Base-by-base conservation (phyloP, 2,113 vertebrate genomes). In the Micromys minutus region DNA sequence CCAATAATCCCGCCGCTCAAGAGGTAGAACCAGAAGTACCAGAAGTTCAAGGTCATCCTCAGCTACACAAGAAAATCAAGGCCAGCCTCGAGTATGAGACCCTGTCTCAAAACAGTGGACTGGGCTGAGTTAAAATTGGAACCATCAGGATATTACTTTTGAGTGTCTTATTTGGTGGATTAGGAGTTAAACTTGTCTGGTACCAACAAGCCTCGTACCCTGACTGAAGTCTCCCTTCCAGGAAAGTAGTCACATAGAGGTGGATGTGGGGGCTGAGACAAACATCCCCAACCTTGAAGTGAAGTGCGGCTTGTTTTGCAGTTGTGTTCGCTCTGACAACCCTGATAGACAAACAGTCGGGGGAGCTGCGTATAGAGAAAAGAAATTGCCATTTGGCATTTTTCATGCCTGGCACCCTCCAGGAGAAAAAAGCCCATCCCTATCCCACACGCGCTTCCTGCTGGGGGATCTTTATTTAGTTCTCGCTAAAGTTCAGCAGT, bases 401-500 rank as follows among this genome's bases (percentile, higher is more conserved):
- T 96, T 91, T 50, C 90, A n/a, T 75, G 85, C 92, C 96, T 83
- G 50, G 93, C 92, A 86, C 59, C 85, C 90, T 89, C 19, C 42
- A 94, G 67, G 63, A 89, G 61, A 55, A 90, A 47, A 96, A 36
- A 63, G 50, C 12, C 74, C 71, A 69, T 92, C 95, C 90, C 77
- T 39, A 90, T 91, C 96, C 96, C 34, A 61, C 76, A 93, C 71
- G 63, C 15, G 8, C 91, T 96, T 93, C 95, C 94, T 93, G 95
- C 94, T 63, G 93, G 31, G 84, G 89, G 87, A 84, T 96, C 96
- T 97, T 97, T 96, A 97, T 96, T 97, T 97, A 97, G 95, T 93
- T 90, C 96, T 93, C 87, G 91, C 86, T 95, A 95, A 98, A 97
- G 96, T 96, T 98, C 95, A 97, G 71, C 96, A 86, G 93, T 94